Evolutionary conservation across 2,113 vertebrate species (phyloP).

Genomic region (Oreochromis aureus): DNA sequence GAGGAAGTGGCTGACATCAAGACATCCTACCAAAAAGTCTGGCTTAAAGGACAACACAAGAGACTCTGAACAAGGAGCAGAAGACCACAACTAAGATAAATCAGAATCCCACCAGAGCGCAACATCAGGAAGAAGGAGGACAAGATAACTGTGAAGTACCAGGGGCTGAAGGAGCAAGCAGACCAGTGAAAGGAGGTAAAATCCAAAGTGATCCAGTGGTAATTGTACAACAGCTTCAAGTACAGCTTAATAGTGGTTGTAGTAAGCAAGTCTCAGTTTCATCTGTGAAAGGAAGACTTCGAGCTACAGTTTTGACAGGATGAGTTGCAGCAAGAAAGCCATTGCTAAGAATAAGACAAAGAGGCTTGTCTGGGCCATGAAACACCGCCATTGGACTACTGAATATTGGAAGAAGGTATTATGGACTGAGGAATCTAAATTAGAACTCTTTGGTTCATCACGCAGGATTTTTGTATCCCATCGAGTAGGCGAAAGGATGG

Average conservation of each 20-base stretch:
- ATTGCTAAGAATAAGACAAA: not conserved
- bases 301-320: fast-evolving
- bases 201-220: not conserved
- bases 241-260: not conserved
- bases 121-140: not conserved
- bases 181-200: not conserved
- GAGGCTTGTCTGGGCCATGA: not conserved
- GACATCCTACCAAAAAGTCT: not conserved
- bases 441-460: not conserved
- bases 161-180: not conserved
- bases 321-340: not conserved
- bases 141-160: not conserved
- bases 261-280: not conserved
- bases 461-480: fast-evolving
- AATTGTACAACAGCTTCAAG: not conserved
- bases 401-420: not conserved
- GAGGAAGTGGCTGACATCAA: not conserved
- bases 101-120: not conserved
- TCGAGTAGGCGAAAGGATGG: not conserved
- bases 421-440: fast-evolving
- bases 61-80: not conserved
- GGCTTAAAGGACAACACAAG: not conserved
- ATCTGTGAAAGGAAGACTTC: not conserved
- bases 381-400: not conserved
- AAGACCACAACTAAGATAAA: fast-evolving